Evolutionary conservation across 2,888 invertebrate genomes (phyloP).

Genomic region (Imbricaverruca yamaguchii): DNA sequence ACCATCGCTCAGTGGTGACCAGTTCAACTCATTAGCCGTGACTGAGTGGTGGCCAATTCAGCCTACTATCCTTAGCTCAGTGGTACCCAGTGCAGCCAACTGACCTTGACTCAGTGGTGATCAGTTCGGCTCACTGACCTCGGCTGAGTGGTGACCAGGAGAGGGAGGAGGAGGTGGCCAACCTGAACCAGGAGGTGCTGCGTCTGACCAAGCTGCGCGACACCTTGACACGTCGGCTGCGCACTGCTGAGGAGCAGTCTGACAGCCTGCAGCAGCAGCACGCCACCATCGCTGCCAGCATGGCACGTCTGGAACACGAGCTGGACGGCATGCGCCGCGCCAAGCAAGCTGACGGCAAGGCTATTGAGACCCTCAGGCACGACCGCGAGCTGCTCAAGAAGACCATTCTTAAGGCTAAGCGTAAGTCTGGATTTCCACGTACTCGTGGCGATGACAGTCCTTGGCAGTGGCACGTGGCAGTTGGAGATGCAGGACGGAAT

Average conservation of each 20-base stretch:
- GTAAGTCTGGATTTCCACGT: constrained; percentile 37
- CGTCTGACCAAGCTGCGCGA: constrained; percentile 37
- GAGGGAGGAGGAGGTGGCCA: background rate
- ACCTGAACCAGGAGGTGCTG: constrained; percentile 38
- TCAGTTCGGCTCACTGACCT: too few species aligned
- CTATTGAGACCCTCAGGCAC: constrained; percentile 54
- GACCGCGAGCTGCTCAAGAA: constrained; percentile 61
- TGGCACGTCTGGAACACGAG: constrained; percentile 23
- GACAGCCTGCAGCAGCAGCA: constrained; percentile 58
- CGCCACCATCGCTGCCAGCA: constrained; percentile 35
- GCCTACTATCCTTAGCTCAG: too few species aligned
- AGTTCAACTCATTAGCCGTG: too few species aligned
- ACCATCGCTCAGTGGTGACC: too few species aligned
- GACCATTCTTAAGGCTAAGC: constrained; percentile 51
- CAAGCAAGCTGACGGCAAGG: constrained; percentile 51
- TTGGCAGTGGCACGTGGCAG: too few species aligned
- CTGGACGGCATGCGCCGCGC: constrained; percentile 45
- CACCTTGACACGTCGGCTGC: constrained; percentile 48
- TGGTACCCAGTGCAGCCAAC: too few species aligned
- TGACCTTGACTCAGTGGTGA: too few species aligned
- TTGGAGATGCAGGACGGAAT: too few species aligned
- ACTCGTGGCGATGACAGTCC: too few species aligned
- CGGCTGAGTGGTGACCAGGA: background rate
- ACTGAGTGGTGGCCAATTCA: too few species aligned
- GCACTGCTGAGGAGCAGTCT: constrained; percentile 53